Evolutionary conservation across 2,797 vertebrate species (phyloP).

Genomic region (Falco biarmicus): DNA sequence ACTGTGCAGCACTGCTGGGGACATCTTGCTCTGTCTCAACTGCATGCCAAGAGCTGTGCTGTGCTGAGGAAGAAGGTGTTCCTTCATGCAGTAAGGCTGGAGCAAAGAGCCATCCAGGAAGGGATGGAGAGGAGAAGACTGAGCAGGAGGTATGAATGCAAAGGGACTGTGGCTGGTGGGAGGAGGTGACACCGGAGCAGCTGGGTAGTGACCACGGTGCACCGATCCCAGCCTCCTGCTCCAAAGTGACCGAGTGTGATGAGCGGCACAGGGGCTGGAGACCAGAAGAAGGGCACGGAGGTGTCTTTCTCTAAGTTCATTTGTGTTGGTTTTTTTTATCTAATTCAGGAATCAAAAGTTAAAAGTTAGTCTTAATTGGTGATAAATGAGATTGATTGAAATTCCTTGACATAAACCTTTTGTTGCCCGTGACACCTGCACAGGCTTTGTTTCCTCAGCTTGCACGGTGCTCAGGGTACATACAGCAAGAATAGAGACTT

Average conservation of each 20-base stretch:
- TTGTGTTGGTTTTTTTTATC: too few relatives aligned
- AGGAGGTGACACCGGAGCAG: neutral
- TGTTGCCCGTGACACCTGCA: neutral
- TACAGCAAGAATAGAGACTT: neutral
- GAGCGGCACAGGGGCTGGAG: neutral
- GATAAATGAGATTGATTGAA: neutral
- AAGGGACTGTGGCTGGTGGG: neutral
- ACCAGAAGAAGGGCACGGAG: neutral
- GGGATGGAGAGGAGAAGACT: neutral
- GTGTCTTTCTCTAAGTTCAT: neutral
- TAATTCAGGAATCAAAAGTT: neutral
- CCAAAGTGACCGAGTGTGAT: neutral
- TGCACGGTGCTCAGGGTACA: neutral
- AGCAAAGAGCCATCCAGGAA: neutral
- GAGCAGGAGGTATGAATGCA: neutral
- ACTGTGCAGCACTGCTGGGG: neutral
- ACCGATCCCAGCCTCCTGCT: neutral
- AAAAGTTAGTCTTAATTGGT: neutral
- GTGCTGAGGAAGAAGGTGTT: neutral
- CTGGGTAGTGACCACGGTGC: fast-evolving
- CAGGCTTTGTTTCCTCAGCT: neutral
- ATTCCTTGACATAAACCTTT: neutral
- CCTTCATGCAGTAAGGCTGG: neutral
- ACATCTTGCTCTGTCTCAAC: fast-evolving
- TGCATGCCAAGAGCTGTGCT: neutral